phyloP scores from a whole-genome alignment of 2,888 invertebrate species.

The Lasioglossum villosulum region DNA sequence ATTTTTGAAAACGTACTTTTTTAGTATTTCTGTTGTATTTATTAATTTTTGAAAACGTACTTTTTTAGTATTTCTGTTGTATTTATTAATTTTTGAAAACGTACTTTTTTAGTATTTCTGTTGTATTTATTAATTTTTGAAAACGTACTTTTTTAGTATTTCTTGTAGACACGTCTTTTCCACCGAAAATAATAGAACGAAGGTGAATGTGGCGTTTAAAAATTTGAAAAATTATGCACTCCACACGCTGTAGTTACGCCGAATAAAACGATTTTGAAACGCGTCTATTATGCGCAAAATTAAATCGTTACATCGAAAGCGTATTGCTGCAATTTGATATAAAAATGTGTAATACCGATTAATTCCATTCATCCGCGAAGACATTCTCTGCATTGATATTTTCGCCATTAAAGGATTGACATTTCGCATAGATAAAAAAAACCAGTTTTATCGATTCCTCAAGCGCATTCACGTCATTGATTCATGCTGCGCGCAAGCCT shows the following conservation, averaged over 20 bases:
- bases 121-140: no score
- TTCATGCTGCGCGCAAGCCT: slow-evolving; percentile 2
- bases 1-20: no score
- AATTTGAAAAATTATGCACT: background rate
- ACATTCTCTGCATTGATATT: slow-evolving; percentile 18
- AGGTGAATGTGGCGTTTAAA: background rate
- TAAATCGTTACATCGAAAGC: background rate
- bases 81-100: no score
- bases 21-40: no score
- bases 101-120: no score
- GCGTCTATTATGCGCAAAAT: background rate
- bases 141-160: no score
- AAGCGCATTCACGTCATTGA: background rate
- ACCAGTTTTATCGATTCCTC: slow-evolving; percentile 9
- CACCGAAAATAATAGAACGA: background rate
- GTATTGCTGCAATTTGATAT: background rate
- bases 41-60: no score
- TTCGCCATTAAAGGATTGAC: background rate
- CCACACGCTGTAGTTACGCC: no score
- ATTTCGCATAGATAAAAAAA: slow-evolving; percentile 12
- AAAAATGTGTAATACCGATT: background rate
- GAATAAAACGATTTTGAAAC: background rate
- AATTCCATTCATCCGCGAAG: background rate
- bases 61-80: no score
- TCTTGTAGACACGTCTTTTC: no score